phyloP scores from a whole-genome alignment of 2,113 vertebrate species.

The Oreochromis niloticus region DNA sequence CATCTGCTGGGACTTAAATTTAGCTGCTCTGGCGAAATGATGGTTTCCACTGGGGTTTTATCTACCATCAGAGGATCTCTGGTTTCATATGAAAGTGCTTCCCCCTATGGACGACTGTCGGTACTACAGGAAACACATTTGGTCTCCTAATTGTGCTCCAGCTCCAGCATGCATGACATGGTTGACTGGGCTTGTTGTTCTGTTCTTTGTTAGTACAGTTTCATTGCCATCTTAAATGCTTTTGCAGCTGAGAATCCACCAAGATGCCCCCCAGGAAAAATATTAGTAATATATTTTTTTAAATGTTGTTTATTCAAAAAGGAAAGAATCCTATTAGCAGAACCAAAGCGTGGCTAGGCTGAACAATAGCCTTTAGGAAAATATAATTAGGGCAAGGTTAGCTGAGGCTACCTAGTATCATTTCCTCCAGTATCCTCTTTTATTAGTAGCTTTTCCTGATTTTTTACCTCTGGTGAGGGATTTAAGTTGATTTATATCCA shows the following conservation, averaged over 20 bases:
- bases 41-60: background rate
- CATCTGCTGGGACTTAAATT: background rate
- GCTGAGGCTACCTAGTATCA: conserved; percentile 20
- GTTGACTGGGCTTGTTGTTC: background rate
- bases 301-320: conserved; percentile 36
- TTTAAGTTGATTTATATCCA: conserved; percentile 44
- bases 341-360: conserved; percentile 38
- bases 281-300: background rate
- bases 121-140: conserved; percentile 8
- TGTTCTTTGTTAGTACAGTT: background rate
- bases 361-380: conserved; percentile 23
- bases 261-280: background rate
- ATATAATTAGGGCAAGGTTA: conserved; percentile 49
- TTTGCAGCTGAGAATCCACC: background rate
- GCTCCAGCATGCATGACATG: background rate
- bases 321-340: conserved; percentile 55
- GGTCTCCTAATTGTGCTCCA: background rate
- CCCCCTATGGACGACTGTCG: conserved; percentile 37
- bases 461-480: conserved; percentile 6
- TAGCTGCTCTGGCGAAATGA: background rate
- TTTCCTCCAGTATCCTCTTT: background rate
- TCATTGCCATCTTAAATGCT: background rate
- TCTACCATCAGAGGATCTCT: background rate
- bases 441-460: conserved; percentile 24
- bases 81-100: conserved; percentile 36